Conservation (phyloP, 2,888 invertebrate genomes). For the Bruchidius siliquastri region DNA sequence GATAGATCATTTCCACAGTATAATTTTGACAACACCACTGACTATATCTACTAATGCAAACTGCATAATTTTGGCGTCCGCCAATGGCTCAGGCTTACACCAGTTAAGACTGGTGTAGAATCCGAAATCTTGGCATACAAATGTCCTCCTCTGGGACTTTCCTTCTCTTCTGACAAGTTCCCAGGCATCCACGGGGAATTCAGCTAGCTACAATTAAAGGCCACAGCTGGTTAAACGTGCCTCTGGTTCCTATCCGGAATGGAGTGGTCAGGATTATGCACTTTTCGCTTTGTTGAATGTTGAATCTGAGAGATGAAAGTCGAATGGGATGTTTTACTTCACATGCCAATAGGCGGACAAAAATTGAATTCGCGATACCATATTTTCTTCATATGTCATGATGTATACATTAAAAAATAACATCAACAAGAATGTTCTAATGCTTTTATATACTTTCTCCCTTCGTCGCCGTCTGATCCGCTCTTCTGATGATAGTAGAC, state of each 20-base stretch:
- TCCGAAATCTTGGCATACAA: neutral
- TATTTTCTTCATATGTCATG: too few species aligned
- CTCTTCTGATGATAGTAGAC: too few species aligned
- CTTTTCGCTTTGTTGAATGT: neutral
- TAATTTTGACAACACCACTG: too few species aligned
- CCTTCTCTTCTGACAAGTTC: neutral
- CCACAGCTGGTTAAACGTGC: neutral
- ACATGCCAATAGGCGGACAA: too few species aligned
- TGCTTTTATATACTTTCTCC: too few species aligned
- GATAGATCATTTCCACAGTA: too few species aligned
- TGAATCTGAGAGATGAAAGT: neutral
- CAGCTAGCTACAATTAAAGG: neutral
- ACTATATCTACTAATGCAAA: too few species aligned
- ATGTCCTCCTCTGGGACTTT: neutral
- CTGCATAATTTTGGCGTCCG: neutral
- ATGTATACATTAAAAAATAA: too few species aligned
- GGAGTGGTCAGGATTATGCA: neutral
- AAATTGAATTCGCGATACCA: too few species aligned
- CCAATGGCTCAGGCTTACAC: neutral
- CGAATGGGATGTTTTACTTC: too few species aligned
- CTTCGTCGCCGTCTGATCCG: too few species aligned
- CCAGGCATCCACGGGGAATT: neutral
- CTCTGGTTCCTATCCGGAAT: neutral
- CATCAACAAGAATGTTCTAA: too few species aligned
- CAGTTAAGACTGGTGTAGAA: neutral